phyloP scores from a whole-genome alignment of 2,113 vertebrate genomes.

The Malurus melanocephalus region DNA sequence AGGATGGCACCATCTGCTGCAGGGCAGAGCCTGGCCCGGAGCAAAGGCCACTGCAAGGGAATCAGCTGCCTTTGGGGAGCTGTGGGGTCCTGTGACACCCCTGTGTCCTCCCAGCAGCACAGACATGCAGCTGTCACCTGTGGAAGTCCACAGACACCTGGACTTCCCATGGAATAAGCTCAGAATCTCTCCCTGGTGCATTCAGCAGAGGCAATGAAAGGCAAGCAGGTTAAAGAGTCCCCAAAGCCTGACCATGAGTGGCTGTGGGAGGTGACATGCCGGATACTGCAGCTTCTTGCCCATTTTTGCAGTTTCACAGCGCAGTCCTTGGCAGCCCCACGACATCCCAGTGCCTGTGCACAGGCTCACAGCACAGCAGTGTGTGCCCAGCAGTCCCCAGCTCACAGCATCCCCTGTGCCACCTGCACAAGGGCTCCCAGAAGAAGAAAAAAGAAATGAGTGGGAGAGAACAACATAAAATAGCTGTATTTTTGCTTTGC shows the following conservation, averaged over 20 bases:
- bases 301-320: background rate
- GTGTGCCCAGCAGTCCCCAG: background rate
- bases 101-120: background rate
- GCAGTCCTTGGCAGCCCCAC: background rate
- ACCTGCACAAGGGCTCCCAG: rapidly evolving
- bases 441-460: background rate
- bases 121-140: background rate
- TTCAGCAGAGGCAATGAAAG: background rate
- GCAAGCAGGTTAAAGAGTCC: background rate
- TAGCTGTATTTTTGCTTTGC: background rate
- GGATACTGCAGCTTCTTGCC: background rate
- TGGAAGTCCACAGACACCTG: background rate
- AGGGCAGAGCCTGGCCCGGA: background rate
- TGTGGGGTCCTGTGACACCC: background rate
- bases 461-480: background rate
- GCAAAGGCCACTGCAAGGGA: background rate
- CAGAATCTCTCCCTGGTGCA: background rate
- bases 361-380: background rate
- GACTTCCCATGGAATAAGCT: background rate
- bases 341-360: rapidly evolving
- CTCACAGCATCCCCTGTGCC: background rate
- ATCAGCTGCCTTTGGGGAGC: background rate
- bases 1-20: background rate
- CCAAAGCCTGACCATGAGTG: background rate
- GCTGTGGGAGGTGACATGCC: background rate